Evolutionary conservation across 37 sponge, comb jelly and placozoan species (phyloP), one percentile per base, ranked within the genome.

Genomic region (Hexactinellida sp.): DNA sequence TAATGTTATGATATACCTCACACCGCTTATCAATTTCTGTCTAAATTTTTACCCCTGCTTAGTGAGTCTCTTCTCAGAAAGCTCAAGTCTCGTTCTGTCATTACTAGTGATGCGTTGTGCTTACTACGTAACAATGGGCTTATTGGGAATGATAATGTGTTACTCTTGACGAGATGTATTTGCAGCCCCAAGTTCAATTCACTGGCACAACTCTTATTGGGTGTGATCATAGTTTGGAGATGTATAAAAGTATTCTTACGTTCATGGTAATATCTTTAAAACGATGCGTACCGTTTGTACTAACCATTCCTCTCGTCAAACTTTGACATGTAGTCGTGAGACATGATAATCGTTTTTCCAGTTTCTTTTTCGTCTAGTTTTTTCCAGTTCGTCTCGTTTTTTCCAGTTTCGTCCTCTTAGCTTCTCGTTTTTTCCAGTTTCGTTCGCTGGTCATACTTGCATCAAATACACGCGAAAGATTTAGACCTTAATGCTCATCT

Each of bases 401-500:
- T n/a, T n/a, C n/a, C n/a, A n/a, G n/a, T n/a, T 16, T 16, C 47
- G 13, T 16, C 47, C 47, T 41, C 47, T 41, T 41, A 41, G 47
- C 47, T 41, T 41, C 47, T 41, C 47, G 47, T 41, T 63, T 63
- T 28, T 28, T 63, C 76, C 76, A 63, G 76, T 63, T 63, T 63
- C 76, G 76, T 63, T 63, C 25, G 25, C 76, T 63, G 76, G 76
- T 63, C 76, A 32, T 23, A 63, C 34, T 28, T 63, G 25, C 76
- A 63, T 32, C 76, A 28, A 63, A 28, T 63, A 32, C 76, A 63
- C 76, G 25, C 34, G 25, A 41, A 41, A 41, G 47, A 63, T 63
- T 63, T 63, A 63, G 34, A 23, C 76, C 34, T 63, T 23, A 63
- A 63, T 63, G 21, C 76, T 63, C 76, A 63, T 63, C 76, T 63